Conservation (phyloP, 2,888 invertebrate genomes). For the Hirtodrosophila alboralis region DNA sequence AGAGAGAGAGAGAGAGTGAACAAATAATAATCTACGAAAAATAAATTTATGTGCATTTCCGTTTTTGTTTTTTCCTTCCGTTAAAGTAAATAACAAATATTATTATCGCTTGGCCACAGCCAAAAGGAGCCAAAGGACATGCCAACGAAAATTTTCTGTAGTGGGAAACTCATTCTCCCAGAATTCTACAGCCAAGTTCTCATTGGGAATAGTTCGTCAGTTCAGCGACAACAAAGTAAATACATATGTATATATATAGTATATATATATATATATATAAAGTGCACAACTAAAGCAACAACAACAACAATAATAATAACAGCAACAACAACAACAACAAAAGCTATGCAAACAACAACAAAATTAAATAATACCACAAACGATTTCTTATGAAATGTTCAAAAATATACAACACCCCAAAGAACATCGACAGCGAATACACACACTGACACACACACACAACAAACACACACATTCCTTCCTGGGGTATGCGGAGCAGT, state of each 20-base stretch:
- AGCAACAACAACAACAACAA: slow-evolving; percentile 24
- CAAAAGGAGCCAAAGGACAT: slow-evolving; percentile 37
- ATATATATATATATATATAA: too few species aligned
- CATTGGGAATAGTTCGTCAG: slow-evolving; percentile 52
- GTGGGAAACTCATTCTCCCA: background rate
- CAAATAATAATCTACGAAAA: slow-evolving; percentile 75
- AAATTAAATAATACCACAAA: slow-evolving; percentile 59
- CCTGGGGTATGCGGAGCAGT: slow-evolving; percentile 1
- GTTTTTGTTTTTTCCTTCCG: slow-evolving; percentile 81
- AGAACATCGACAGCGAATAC: slow-evolving; percentile 25
- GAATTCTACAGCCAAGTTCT: slow-evolving; percentile 30
- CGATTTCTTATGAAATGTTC: slow-evolving; percentile 60
- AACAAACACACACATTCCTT: slow-evolving; percentile 30
- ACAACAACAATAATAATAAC: slow-evolving; percentile 12
- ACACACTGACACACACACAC: slow-evolving; percentile 27
- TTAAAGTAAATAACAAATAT: slow-evolving; percentile 83
- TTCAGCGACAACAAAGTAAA: slow-evolving; percentile 39
- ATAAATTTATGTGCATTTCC: slow-evolving; percentile 83
- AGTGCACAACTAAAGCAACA: slow-evolving; percentile 27
- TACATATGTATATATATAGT: too few species aligned
- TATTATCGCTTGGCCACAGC: slow-evolving; percentile 80
- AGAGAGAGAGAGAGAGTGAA: slow-evolving; percentile 9
- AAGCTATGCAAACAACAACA: slow-evolving; percentile 39
- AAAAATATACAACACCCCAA: slow-evolving; percentile 44
- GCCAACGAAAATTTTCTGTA: slow-evolving; percentile 7